Evolutionary conservation across 2,113 vertebrate species (phyloP).

Genomic region (Malurus alboscapulatus): DNA sequence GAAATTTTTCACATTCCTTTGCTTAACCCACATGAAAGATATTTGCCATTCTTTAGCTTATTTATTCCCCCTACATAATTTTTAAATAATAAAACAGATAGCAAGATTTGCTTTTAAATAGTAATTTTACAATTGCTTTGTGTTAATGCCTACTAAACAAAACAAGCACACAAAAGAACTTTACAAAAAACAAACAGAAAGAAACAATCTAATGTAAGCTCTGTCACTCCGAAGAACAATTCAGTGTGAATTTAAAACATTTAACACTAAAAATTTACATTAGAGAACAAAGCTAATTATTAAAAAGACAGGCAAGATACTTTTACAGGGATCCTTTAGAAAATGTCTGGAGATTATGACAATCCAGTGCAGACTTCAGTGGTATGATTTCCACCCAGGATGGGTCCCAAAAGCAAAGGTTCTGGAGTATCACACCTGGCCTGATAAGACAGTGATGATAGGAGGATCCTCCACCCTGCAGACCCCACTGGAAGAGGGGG

Average conservation of each 20-base stretch:
- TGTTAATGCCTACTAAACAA: background rate
- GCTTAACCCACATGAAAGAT: constrained; percentile 57
- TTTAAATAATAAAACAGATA: background rate
- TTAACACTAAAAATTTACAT: background rate
- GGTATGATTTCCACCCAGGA: background rate
- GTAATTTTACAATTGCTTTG: background rate
- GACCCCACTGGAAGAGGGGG: background rate
- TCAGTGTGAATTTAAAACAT: background rate
- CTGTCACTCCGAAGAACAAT: background rate
- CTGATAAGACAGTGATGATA: accelerated
- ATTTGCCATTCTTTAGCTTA: constrained; percentile 56
- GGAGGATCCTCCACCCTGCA: background rate
- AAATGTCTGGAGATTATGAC: background rate
- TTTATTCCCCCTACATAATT: constrained; percentile 15
- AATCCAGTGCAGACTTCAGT: background rate
- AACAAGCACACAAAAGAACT: background rate
- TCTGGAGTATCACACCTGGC: background rate
- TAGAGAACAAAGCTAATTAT: background rate
- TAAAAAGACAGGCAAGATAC: background rate
- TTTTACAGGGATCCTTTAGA: background rate
- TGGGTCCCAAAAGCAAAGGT: background rate
- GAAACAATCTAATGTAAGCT: background rate
- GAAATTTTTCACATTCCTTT: constrained; percentile 41
- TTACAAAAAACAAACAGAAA: background rate
- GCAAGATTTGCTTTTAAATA: background rate